phyloP scores from a whole-genome alignment of 2,113 vertebrate species.

The Aramus guarauna region DNA sequence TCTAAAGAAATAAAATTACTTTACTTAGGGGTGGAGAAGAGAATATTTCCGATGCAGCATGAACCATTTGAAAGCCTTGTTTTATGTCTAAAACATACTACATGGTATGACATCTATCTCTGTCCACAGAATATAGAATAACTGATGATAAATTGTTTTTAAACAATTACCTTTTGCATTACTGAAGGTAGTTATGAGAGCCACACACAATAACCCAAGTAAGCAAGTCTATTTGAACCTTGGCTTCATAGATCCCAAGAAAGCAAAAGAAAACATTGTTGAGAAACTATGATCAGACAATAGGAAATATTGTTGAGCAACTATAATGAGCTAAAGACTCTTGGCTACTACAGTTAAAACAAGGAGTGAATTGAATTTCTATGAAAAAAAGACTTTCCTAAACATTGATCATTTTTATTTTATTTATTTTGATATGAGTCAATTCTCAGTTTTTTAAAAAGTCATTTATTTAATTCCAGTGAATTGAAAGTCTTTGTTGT shows the following conservation, averaged over 20 bases:
- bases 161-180: background rate
- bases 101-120: background rate
- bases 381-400: background rate
- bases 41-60: background rate
- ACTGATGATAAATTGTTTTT: background rate
- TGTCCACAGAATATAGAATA: background rate
- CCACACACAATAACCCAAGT: rapidly evolving
- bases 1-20: background rate
- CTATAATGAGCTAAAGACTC: background rate
- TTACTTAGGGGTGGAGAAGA: background rate
- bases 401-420: background rate
- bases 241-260: background rate
- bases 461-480: background rate
- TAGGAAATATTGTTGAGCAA: background rate
- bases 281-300: background rate
- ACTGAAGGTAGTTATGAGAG: background rate
- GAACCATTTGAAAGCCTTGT: background rate
- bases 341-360: background rate
- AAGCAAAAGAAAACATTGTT: background rate
- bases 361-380: background rate
- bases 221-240: background rate
- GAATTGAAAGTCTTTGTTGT: background rate
- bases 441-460: background rate
- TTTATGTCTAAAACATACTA: background rate
- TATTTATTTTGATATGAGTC: background rate